Base-by-base conservation (phyloP, 2,797 vertebrate species). In the Perodicticus potto region DNA sequence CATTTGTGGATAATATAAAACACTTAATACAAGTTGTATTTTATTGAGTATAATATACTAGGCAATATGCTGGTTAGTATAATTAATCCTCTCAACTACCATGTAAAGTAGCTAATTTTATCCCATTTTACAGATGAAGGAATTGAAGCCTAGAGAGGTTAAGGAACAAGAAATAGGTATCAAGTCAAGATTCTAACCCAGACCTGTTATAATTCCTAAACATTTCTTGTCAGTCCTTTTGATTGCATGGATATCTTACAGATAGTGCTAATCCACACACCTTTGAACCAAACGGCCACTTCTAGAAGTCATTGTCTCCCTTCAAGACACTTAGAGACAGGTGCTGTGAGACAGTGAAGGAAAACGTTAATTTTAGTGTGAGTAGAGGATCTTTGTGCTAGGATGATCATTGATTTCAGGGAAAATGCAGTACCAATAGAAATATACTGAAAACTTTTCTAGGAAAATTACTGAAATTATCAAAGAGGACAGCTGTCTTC, bases 401-500 rank as follows among this genome's bases (percentile, higher is more conserved):
- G 43, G 6, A 89, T 78, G 57, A 29, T 69, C 69, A 53, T 80
- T 80, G 37, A 84, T 92, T 93, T 95, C 53, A 92, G 34, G 10
- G 69, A 57, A 93, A 77, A 23, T 61, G 23, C 45, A 82, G 14
- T 74, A 93, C n/a, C 43, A 93, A 5, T 63, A 53, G 63, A 93
- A 74, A 85, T 61, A 81, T 43, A 87, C 17, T 88, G 34, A 70
- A 94, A 70, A 61, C 27, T 93, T 92, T 76, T 90, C 23, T 86
- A 17, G 78, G 63, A 91, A 86, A 91, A 90, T 91, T 84, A 43
- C 25, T 93, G 65, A 88, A 81, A 86, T 88, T 94, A 93, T 91
- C 16, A 77, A 85, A 96, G 78, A 32, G n/a, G 49, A 89, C 70
- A 82, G 53, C 14, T 70, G 7, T 91, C 63, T 93, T 96, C 32